Percentiles rank a stretch among this genome's conserved stretches.
These are phyloP conservation scores for Urechis unicinctus DNA, from an alignment of 2,888 invertebrate genomes.

Conservation along the genomic window DNA sequence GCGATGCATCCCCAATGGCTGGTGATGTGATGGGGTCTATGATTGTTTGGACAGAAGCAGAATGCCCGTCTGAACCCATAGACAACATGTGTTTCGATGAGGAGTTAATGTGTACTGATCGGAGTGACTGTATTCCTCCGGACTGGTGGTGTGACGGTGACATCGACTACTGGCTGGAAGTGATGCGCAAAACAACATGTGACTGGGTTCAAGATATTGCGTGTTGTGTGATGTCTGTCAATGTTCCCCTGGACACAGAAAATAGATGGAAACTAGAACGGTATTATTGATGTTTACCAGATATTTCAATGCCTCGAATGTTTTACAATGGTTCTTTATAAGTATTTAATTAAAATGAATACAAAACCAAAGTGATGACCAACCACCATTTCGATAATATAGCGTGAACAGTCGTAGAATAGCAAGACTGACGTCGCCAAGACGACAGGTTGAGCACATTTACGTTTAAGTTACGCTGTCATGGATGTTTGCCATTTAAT, in stretches of 20 bases:
- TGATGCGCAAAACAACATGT: too few species aligned
- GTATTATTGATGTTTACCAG: too few species aligned
- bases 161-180: constrained; percentile 74
- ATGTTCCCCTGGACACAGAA: background rate
- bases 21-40: constrained; percentile 27
- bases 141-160: constrained; percentile 66
- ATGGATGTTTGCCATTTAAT: too few species aligned
- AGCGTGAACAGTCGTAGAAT: too few species aligned
- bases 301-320: too few species aligned
- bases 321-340: constrained; percentile 58
- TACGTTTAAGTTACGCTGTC: too few species aligned
- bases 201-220: constrained; percentile 77
- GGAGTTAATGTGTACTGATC: constrained; percentile 9
- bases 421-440: too few species aligned
- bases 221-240: too few species aligned
- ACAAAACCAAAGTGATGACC: too few species aligned
- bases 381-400: too few species aligned
- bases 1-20: constrained; percentile 26
- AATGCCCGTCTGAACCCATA: constrained; percentile 2
- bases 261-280: too few species aligned
- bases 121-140: constrained; percentile 8
- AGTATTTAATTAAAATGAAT: constrained; percentile 73
- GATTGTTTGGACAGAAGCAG: constrained; percentile 31
- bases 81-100: constrained; percentile 9
- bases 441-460: too few species aligned